Base-by-base conservation (phyloP, 2,888 invertebrate species). In the Byasa hedistus region DNA sequence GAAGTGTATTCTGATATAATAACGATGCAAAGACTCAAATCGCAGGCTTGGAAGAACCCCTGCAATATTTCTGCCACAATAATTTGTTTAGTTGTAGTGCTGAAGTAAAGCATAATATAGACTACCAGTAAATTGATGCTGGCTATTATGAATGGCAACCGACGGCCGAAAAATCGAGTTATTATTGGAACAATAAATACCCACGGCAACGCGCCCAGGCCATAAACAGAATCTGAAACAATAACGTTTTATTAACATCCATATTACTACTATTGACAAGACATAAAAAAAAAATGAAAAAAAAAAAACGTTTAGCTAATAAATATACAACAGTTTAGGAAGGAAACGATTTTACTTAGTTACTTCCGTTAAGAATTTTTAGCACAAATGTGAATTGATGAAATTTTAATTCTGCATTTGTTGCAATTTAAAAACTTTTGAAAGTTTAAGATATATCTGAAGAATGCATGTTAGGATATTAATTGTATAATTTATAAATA, bases 1-100 rank as follows among this genome's bases (percentile, higher is more conserved):
- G 80, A 78, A 0, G 79, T 74, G 68, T 82, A 84, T 66, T 84
- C 84, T 0, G 79, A 76, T 17, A 82, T 71, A 10, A 84, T 77
- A 4, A 82, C 74, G 3, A 62, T 56, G 27, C 55, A 51, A 21
- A 51, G 55, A 44, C 55, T 62, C n/a, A 36, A 39, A 24, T 55
- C 23, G 44, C 55, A 52, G 0, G 62, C 39, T 1, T 54, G 55
- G 8, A 23, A 62, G 23, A 44, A 73, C 1, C 83, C 82, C 69
- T 79, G 77, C 19, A 84, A 52, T 57, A 79, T 69, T 71, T 82
- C 76, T 64, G 82, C 79, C 24, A 82, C 69, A n/a, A 84, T 70
- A 12, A 84, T 66, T 44, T 80, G 78, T 56, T 71, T 70, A 22
- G 78, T 72, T 59, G 68, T 79, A 3, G 73, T 72, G 64, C 83